Conservation (phyloP, 2,888 invertebrate genomes). For the Prenolepis imparis region DNA sequence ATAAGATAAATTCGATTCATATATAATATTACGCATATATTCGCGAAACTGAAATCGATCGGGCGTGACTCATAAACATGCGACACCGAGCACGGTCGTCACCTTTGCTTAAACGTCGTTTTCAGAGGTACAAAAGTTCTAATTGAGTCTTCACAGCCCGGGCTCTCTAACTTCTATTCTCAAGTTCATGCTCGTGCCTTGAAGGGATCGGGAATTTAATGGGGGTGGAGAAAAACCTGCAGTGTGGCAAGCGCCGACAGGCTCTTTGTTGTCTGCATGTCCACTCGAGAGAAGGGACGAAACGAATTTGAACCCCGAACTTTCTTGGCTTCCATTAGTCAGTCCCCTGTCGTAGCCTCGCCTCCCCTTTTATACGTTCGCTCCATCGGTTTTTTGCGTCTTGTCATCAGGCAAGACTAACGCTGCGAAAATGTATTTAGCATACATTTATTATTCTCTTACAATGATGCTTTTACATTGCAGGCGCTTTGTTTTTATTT, state of each 20-base stretch:
- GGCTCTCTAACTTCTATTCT: constrained; percentile 73
- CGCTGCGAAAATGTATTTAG: not conserved
- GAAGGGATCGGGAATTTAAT: constrained; percentile 72
- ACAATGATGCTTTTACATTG: not conserved
- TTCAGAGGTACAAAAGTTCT: constrained; percentile 68
- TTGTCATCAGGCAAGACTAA: not conserved
- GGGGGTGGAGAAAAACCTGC: constrained; percentile 64
- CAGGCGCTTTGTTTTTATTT: not conserved
- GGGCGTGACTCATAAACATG: constrained; percentile 24
- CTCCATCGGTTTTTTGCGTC: not conserved
- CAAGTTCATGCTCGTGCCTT: constrained; percentile 65
- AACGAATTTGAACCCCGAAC: constrained; percentile 78
- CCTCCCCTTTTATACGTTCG: not conserved
- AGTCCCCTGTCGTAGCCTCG: constrained; percentile 41
- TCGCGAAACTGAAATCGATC: constrained; percentile 2
- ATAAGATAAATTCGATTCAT: constrained; percentile 14
- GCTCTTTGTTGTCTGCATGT: constrained; percentile 76
- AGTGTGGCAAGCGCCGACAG: constrained; percentile 60
- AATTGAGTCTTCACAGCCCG: constrained; percentile 70
- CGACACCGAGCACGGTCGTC: constrained; percentile 53
- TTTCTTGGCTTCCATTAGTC: constrained; percentile 81
- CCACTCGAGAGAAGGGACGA: constrained; percentile 64
- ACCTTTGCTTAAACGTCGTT: constrained; percentile 70
- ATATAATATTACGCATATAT: not conserved
- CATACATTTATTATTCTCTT: not conserved